Percentiles rank a stretch among this genome's conserved stretches.
phyloP scores from a whole-genome alignment of 2,888 invertebrate genomes.

The Alviniconcha strummeri region DNA sequence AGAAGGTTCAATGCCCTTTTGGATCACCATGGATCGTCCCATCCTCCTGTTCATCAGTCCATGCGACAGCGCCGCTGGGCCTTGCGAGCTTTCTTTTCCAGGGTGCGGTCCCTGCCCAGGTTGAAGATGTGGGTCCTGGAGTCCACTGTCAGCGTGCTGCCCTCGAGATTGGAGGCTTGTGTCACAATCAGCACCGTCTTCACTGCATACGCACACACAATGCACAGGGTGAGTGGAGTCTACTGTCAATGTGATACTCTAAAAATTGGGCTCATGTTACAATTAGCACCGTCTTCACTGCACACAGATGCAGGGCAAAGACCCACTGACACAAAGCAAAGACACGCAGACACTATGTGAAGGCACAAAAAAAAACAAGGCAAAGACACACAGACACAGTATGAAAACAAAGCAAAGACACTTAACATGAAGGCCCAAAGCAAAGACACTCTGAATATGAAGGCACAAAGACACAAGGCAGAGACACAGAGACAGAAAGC shows the following conservation, averaged over 20 bases:
- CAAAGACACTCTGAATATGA: no score
- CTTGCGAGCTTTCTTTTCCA: conserved; percentile 17
- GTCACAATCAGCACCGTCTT: conserved; percentile 23
- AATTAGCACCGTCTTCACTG: neutral
- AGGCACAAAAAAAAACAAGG: neutral
- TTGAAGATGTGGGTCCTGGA: conserved; percentile 23
- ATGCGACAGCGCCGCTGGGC: conserved; percentile 21
- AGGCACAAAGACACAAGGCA: no score
- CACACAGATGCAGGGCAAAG: neutral
- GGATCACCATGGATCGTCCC: no score
- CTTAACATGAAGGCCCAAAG: no score
- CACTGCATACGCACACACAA: conserved; percentile 17
- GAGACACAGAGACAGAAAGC: no score
- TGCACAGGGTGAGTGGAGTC: neutral
- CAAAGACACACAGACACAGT: no score
- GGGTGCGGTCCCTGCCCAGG: neutral
- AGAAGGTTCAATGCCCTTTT: no score
- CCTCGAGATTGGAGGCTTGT: conserved; percentile 13
- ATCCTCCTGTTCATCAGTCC: neutral
- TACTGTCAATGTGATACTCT: no score
- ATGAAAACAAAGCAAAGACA: no score
- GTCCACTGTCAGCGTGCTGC: conserved; percentile 5
- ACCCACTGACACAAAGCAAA: neutral
- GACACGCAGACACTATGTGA: neutral
- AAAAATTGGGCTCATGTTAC: neutral